Percentiles rank a stretch among this genome's conserved stretches.
Conservation (phyloP, 2,888 invertebrate genomes). For the Scaptomyza caliginosa region DNA sequence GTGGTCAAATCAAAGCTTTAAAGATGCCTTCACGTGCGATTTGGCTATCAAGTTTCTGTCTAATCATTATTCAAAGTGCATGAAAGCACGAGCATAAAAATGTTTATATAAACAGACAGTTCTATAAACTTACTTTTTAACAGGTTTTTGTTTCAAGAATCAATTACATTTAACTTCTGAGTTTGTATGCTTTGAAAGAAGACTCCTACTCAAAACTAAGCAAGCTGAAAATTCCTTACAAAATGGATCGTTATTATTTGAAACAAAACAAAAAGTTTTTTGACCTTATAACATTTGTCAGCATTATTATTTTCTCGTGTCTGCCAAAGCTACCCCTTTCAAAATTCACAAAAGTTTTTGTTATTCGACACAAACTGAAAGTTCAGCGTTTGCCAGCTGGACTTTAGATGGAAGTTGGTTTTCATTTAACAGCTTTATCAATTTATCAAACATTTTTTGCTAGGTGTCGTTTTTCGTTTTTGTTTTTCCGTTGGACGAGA, state of each 20-base stretch:
- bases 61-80: slow-evolving; percentile 44
- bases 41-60: slow-evolving; percentile 4
- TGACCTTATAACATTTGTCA: no score
- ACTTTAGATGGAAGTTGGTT: not conserved
- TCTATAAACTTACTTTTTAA: slow-evolving; percentile 12
- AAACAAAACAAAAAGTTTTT: no score
- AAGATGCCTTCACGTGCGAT: slow-evolving; percentile 38
- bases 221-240: no score
- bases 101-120: slow-evolving; percentile 3
- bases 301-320: not conserved
- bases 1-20: no score
- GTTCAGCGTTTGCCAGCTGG: not conserved
- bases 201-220: not conserved
- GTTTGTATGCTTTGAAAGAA: not conserved
- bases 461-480: slow-evolving; percentile 1
- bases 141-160: not conserved
- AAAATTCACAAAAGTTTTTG: not conserved
- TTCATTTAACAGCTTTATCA: not conserved
- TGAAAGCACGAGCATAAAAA: not conserved
- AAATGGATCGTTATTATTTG: no score
- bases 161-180: not conserved
- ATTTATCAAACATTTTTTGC: slow-evolving; percentile 36
- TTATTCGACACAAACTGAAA: not conserved
- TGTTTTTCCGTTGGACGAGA: not conserved
- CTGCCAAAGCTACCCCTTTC: not conserved